Evolutionary conservation across 1,140 invertebrate species (phyloP).

Genomic region (Aleiodes sp.): DNA sequence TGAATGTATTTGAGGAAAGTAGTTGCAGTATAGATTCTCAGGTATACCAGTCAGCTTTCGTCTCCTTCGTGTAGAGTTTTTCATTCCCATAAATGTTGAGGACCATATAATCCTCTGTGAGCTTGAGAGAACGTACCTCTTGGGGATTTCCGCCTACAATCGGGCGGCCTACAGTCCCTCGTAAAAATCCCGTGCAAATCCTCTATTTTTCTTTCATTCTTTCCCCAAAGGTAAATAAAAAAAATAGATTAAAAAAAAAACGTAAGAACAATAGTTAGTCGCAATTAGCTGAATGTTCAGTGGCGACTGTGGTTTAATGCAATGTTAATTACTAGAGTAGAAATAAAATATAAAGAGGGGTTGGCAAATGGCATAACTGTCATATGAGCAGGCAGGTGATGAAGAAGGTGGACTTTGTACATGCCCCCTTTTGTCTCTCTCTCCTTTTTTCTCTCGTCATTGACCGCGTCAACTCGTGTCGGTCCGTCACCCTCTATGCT

Average conservation of each 20-base stretch:
- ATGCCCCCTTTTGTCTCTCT: too few species aligned
- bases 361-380: not conserved
- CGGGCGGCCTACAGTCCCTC: not conserved
- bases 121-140: not conserved
- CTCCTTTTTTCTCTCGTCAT: too few species aligned
- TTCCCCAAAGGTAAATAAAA: not conserved
- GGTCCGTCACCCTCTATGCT: slow-evolving; percentile 24
- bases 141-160: slow-evolving; percentile 8
- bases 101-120: not conserved
- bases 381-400: slow-evolving; percentile 12
- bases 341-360: not conserved
- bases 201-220: not conserved
- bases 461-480: slow-evolving; percentile 15
- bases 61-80: not conserved
- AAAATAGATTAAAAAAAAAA: not conserved
- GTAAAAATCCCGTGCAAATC: slow-evolving; percentile 3
- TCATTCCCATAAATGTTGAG: slow-evolving; percentile 6
- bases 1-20: slow-evolving; percentile 6
- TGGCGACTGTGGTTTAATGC: not conserved
- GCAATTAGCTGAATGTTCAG: not conserved
- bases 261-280: not conserved
- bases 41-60: slow-evolving; percentile 2
- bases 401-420: not conserved
- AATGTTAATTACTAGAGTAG: not conserved
- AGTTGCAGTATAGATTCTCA: slow-evolving; percentile 5